A percentile compares a stretch with the other conserved stretches of the same genome.
Evolutionary conservation across 2,888 invertebrate species (phyloP).

Genomic region (Aphrophora alni): DNA sequence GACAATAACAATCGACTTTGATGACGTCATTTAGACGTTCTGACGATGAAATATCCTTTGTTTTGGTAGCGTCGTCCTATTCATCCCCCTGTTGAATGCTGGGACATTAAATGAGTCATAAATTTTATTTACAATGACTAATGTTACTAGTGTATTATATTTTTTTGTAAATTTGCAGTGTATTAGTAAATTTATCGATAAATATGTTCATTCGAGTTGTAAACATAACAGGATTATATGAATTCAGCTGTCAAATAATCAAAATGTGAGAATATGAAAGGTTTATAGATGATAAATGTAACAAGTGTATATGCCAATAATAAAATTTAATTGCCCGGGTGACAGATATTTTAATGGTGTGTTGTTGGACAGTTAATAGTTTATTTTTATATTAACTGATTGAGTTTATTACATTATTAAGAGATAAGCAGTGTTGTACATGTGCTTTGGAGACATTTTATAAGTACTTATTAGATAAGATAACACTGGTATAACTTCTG

Average conservation of each 20-base stretch:
- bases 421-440: background rate
- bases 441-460: background rate
- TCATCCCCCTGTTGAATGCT: conserved; percentile 49
- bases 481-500: background rate
- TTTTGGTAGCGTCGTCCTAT: conserved; percentile 44
- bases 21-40: conserved; percentile 23
- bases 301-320: background rate
- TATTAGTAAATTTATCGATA: background rate
- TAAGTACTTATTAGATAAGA: background rate
- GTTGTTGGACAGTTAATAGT: background rate
- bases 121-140: conserved; percentile 33
- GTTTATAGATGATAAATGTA: background rate
- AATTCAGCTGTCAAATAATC: background rate
- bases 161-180: background rate
- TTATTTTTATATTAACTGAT: background rate
- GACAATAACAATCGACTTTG: background rate
- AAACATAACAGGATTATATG: background rate
- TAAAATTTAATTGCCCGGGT: background rate
- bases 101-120: conserved; percentile 43
- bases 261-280: background rate
- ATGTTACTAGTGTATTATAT: background rate
- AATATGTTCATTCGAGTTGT: background rate
- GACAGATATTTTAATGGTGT: background rate
- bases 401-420: background rate
- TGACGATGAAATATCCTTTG: conserved; percentile 50